phyloP scores from a whole-genome alignment of 2,888 invertebrate genomes.

The Desoria tigrina region DNA sequence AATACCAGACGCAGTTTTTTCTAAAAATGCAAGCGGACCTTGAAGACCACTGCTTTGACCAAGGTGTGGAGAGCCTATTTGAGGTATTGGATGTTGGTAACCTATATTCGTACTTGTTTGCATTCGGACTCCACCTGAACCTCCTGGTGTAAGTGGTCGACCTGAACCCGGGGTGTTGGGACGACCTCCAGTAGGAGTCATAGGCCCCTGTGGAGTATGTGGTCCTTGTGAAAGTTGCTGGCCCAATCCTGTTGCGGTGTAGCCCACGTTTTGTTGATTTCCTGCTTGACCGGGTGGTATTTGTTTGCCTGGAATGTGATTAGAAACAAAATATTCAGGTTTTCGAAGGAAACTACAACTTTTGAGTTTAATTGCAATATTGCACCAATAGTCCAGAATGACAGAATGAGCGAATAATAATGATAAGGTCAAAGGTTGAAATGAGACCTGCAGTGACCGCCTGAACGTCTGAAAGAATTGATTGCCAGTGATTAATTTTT shows the following conservation, averaged over 20 bases:
- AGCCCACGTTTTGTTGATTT: no score
- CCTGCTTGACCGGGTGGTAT: neutral
- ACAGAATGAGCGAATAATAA: no score
- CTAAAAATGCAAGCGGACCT: slow-evolving; percentile 81
- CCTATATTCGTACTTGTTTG: slow-evolving; percentile 31
- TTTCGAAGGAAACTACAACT: no score
- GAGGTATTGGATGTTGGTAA: slow-evolving; percentile 26
- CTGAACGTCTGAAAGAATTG: slow-evolving; percentile 75
- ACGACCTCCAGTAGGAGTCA: slow-evolving; percentile 40
- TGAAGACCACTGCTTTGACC: slow-evolving; percentile 64
- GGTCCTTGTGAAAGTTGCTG: slow-evolving; percentile 20
- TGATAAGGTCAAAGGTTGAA: neutral
- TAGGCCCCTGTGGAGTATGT: slow-evolving; percentile 37
- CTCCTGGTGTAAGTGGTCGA: slow-evolving; percentile 34
- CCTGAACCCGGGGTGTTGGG: slow-evolving; percentile 42
- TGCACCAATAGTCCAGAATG: no score
- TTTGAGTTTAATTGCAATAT: no score
- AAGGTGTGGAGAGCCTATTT: slow-evolving; percentile 20
- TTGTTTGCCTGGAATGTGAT: neutral
- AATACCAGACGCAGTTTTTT: slow-evolving; percentile 89
- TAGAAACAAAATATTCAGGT: no score
- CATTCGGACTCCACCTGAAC: slow-evolving; percentile 30
- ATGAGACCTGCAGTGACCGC: slow-evolving; percentile 43
- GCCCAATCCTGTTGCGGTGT: no score
- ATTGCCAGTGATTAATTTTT: slow-evolving; percentile 88